phyloP scores from a whole-genome alignment of 2,113 vertebrate genomes.

The Clarias batrachus region DNA sequence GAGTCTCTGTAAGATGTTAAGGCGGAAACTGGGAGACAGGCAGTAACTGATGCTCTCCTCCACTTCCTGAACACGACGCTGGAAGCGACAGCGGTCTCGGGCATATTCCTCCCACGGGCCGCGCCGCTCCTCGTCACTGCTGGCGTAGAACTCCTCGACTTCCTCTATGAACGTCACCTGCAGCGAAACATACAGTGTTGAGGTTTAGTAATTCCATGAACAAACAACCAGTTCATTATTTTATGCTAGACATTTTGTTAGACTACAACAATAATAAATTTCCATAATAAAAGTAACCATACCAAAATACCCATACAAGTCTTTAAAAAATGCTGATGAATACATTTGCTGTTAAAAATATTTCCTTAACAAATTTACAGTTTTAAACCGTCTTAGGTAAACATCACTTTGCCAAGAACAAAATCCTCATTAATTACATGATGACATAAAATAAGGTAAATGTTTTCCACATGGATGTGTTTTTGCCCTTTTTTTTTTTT shows the following conservation, averaged over 20 bases:
- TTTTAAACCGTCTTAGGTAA: not conserved
- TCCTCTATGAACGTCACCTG: constrained; percentile 90
- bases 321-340: not conserved
- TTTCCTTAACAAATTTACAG: not conserved
- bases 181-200: not conserved
- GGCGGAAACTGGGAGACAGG: constrained; percentile 79
- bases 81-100: constrained; percentile 86
- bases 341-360: not conserved
- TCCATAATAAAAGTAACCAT: not conserved
- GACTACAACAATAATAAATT: no score
- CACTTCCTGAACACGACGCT: constrained; percentile 84
- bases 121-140: constrained; percentile 84
- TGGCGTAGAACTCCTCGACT: constrained; percentile 85
- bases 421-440: no score
- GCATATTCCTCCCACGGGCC: constrained; percentile 95
- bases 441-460: no score
- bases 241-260: not conserved
- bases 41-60: constrained; percentile 83
- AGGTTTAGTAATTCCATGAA: not conserved
- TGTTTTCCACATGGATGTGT: not conserved
- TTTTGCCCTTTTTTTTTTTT: not conserved
- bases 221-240: not conserved
- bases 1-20: constrained; percentile 59
- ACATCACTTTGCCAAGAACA: not conserved
- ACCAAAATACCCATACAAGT: not conserved